phyloP scores from a whole-genome alignment of 2,113 vertebrate species.

The Thomomys bottae region DNA sequence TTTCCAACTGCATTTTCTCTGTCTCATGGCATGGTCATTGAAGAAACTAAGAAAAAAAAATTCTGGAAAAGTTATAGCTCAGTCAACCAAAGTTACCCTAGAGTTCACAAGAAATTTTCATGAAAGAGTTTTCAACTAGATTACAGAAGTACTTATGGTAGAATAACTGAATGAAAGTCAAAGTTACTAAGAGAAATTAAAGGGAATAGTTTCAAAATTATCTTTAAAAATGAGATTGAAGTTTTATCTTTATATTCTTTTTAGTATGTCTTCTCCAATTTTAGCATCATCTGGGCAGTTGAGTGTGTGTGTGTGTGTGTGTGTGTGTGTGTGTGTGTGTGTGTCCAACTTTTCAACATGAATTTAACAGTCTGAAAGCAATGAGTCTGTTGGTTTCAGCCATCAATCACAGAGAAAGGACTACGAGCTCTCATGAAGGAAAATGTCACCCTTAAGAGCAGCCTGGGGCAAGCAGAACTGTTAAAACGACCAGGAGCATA shows the following conservation, averaged over 20 bases:
- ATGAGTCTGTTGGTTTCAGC: neutral
- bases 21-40: neutral
- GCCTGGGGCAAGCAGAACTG: rapidly evolving
- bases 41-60: neutral
- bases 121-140: neutral
- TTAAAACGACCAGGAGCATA: no score
- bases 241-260: neutral
- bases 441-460: neutral
- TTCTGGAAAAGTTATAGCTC: constrained; percentile 23
- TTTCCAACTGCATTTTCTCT: constrained; percentile 44
- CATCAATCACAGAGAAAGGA: neutral
- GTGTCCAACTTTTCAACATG: neutral
- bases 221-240: constrained; percentile 8
- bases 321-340: neutral
- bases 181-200: constrained; percentile 23
- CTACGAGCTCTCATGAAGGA: rapidly evolving
- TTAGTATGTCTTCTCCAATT: neutral
- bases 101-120: constrained; percentile 28
- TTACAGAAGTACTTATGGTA: neutral
- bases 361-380: neutral
- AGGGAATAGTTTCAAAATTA: neutral
- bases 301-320: neutral
- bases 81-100: no score
- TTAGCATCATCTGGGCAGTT: neutral
- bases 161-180: constrained; percentile 6